Base-by-base conservation (phyloP, 35 echinoderm and acorn worm species). In the Heliocidaris tuberculata region DNA sequence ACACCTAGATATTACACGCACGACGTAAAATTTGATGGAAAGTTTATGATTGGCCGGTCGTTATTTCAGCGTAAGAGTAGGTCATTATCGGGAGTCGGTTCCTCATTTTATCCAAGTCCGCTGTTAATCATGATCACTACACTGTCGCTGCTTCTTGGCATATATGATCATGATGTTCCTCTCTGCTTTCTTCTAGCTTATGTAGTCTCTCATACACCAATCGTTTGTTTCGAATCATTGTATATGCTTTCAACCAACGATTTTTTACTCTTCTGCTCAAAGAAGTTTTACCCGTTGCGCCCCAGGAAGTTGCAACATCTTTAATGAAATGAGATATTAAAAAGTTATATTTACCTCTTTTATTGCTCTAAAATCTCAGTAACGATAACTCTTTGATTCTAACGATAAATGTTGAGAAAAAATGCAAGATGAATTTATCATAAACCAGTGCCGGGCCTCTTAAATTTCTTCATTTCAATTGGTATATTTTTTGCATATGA, bases 191-290 rank as follows among this genome's bases (percentile, higher is more conserved):
- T 5, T 78, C 65, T 24, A 78, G 65, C 1, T 78, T 78, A 24
- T 78, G 65, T 7, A 78, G 65, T 78, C 21, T 78, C 65, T 78
- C 65, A 19, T 78, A 78, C 65, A 78, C 65, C 65, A 78, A 24
- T 78, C 65, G 65, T 78, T 93, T 93, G 91, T 93, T 93, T 4
- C 47, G 91, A 93, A 93, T 93, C 91, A 93, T 29, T 13, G 91
- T 93, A 16, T 21, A 59, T 4, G 91, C 91, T 13, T 48, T 48
- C 0, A n/a, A 42, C 91, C 91, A 93, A 31, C 91, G 91, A 93
- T 93, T 93, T 59, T 48, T 12, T 2, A 31, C 91, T 50, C 50
- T 49, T 24, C 48, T 91, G 2, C 87, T 89, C 47, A 6, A 5
- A 31, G 16, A 30, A 13, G 2, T 31, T 15, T 32, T n/a, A 48